Evolutionary conservation across 2,797 vertebrate species (phyloP).

Genomic region (Hapalemur alaotrensis): DNA sequence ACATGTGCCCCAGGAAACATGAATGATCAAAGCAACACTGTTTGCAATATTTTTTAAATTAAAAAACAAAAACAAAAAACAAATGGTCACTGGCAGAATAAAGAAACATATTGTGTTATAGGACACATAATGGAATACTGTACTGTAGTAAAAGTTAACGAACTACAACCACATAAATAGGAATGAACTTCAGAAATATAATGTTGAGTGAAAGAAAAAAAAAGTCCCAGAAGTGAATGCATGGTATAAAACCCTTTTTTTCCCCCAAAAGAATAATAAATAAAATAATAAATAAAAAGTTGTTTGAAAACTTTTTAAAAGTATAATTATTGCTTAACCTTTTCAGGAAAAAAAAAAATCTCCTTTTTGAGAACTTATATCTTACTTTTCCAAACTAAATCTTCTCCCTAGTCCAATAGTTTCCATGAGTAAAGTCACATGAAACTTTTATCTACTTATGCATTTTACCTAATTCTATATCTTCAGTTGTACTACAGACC

Average conservation of each 20-base stretch:
- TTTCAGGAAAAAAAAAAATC: neutral
- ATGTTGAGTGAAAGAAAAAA: neutral
- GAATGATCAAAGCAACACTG: neutral
- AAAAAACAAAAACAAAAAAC: neutral
- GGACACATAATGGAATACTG: neutral
- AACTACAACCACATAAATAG: neutral
- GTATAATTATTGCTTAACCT: constrained; percentile 24
- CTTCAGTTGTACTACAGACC: neutral
- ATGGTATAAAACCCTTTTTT: neutral
- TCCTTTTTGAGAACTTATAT: neutral
- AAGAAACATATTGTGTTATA: neutral
- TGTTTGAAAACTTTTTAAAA: neutral
- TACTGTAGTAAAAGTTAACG: neutral
- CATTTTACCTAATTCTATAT: neutral
- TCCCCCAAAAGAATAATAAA: neutral
- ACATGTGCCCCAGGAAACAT: neutral
- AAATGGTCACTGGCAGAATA: neutral
- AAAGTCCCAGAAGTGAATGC: neutral
- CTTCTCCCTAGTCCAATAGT: neutral
- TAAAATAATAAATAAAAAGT: neutral
- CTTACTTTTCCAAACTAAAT: neutral
- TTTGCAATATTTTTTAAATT: neutral
- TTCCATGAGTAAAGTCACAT: neutral
- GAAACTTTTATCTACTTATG: neutral
- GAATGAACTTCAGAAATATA: neutral